A percentile compares a stretch with the other conserved stretches of the same genome.
phyloP scores from a whole-genome alignment of 2,888 invertebrate genomes.

The Ptilodon capucinus region DNA sequence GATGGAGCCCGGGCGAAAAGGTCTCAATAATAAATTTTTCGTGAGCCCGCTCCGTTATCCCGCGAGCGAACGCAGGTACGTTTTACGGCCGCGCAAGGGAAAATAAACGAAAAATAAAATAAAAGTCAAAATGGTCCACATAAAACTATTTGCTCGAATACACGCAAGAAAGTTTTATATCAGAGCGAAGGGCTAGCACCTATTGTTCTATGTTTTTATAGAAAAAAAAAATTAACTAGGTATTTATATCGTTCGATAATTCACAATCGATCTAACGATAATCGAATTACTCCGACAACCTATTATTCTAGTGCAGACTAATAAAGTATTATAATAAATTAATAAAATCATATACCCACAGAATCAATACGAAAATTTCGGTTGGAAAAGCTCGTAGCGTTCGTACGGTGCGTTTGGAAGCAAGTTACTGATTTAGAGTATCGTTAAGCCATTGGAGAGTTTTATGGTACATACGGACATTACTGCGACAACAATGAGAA shows the following conservation, averaged over 20 bases:
- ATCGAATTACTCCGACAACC: too few species aligned
- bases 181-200: constrained; percentile 52
- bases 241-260: too few species aligned
- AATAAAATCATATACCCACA: too few species aligned
- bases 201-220: constrained; percentile 39
- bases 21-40: constrained; percentile 82
- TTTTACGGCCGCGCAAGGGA: constrained; percentile 80
- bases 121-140: constrained; percentile 80
- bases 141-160: constrained; percentile 79
- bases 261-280: too few species aligned
- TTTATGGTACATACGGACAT: constrained; percentile 51
- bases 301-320: too few species aligned
- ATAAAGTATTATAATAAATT: too few species aligned
- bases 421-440: constrained; percentile 44
- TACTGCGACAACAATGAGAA: constrained; percentile 51
- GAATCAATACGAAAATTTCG: constrained; percentile 1
- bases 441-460: constrained; percentile 47
- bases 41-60: constrained; percentile 78
- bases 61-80: constrained; percentile 78
- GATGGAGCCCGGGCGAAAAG: constrained; percentile 79
- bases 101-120: constrained; percentile 83
- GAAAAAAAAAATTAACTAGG: too few species aligned
- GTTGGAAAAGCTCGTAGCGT: constrained; percentile 23
- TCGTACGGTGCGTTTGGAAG: constrained; percentile 23
- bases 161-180: constrained; percentile 61